Evolutionary conservation across 23 tunicate genomes (phyloP).

Genomic region (Corella eumyota): DNA sequence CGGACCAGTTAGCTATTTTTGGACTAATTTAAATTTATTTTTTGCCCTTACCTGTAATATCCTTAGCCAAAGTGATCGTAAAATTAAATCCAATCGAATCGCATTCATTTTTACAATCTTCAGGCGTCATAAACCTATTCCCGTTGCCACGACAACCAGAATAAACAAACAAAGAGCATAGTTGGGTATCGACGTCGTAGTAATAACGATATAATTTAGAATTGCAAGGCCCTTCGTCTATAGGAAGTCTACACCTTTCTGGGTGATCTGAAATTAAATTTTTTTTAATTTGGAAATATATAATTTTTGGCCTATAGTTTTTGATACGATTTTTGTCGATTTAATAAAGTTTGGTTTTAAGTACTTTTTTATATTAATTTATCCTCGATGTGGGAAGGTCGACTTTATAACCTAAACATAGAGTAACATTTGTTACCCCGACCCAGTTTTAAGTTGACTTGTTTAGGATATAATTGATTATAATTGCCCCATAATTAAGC

Average conservation of each 20-base stretch:
- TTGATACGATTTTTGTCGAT: too few relatives aligned
- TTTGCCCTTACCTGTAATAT: conserved; percentile 25
- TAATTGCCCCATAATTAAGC: too few relatives aligned
- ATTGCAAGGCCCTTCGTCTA: conserved; percentile 52
- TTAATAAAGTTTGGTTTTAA: too few relatives aligned
- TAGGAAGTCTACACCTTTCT: conserved; percentile 8
- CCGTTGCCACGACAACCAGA: conserved; percentile 76
- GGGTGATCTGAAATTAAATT: conserved; percentile 10
- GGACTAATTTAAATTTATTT: too few relatives aligned
- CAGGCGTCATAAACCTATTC: conserved; percentile 62
- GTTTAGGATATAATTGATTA: too few relatives aligned
- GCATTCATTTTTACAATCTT: conserved; percentile 51
- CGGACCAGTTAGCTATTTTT: too few relatives aligned
- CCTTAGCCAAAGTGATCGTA: conserved; percentile 27
- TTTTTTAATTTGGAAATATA: not conserved
- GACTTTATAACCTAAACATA: too few relatives aligned
- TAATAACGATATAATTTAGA: conserved; percentile 43
- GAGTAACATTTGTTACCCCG: too few relatives aligned
- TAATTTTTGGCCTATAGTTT: too few relatives aligned
- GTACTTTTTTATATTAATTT: too few relatives aligned
- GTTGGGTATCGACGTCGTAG: conserved; percentile 28
- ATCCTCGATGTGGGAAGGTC: too few relatives aligned
- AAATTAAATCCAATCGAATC: conserved; percentile 54
- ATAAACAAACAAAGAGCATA: conserved; percentile 63
- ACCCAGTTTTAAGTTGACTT: too few relatives aligned